Conservation (phyloP, 2,888 invertebrate species). For the Abrostola tripartita region DNA sequence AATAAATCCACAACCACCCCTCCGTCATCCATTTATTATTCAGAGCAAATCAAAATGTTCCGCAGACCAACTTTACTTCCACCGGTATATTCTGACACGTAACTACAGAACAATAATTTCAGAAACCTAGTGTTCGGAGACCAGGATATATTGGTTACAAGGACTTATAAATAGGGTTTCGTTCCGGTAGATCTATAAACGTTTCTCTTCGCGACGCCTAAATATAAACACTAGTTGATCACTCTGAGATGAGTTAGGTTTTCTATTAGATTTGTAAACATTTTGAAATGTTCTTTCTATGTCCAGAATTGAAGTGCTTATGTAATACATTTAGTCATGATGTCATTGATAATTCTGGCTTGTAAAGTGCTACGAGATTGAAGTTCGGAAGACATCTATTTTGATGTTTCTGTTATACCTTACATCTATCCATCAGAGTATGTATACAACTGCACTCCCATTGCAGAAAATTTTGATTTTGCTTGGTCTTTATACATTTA, state of each 20-base stretch:
- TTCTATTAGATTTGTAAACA: not conserved
- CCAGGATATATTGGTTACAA: constrained; percentile 5
- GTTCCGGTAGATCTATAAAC: not conserved
- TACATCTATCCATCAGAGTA: too few relatives aligned
- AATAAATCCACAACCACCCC: constrained; percentile 3
- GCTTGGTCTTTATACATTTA: too few relatives aligned
- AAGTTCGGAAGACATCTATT: too few relatives aligned
- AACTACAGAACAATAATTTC: not conserved
- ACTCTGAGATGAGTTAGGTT: not conserved
- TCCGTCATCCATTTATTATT: constrained; percentile 22
- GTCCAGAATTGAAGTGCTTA: too few relatives aligned
- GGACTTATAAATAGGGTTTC: constrained; percentile 11
- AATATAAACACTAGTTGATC: not conserved
- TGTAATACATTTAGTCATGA: too few relatives aligned
- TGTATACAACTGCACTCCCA: too few relatives aligned
- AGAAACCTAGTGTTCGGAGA: constrained; percentile 6
- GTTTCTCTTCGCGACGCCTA: not conserved
- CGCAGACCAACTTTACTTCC: constrained; percentile 9
- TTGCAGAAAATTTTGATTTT: too few relatives aligned
- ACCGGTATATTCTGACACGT: constrained; percentile 8
- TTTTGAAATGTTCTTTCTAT: not conserved
- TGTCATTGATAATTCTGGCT: too few relatives aligned
- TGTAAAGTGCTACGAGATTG: too few relatives aligned
- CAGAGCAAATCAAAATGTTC: constrained; percentile 23
- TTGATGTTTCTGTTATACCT: too few relatives aligned